Evolutionary conservation across 2,888 invertebrate species (phyloP), one percentile per base, ranked within the genome.

Genomic region (Hemistola chrysoprasaria): DNA sequence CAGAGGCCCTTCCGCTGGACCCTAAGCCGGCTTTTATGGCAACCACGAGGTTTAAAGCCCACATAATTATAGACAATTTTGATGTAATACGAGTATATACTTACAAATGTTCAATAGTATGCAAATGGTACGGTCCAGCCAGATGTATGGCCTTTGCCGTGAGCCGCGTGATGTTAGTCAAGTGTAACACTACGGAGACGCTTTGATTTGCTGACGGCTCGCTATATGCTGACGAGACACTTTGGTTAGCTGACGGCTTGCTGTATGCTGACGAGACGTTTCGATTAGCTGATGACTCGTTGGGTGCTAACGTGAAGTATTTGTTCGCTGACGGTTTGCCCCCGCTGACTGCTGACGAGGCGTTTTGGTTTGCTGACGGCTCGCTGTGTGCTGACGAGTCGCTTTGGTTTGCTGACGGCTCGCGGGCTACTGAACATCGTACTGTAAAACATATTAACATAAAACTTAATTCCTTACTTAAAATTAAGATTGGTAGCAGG

Each of bases 91-190:
- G n/a, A 21, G 28, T 6, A 8, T 4, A 5, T 38, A 75, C 82
- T 74, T 41, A 87, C 86, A 88, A 59, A 52, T 88, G 87, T 47
- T 83, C 77, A 4, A 88, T 71, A 4, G 61, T 60, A 22, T 79
- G 74, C 8, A 83, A 59, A n/a, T 71, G 62, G 63, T 78, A 82
- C 0, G n/a, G n/a, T n/a, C 87, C 87, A 0, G 78, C 78, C 1
- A 70, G 61, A 41, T 77, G 77, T 26, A 88, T 71, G 16, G 68
- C 69, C 28, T 68, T 65, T 7, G 81, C 81, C 0, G 71, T 81
- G 1, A 88, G 76, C 37, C 71, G 47, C 0, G 87, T 86, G 45
- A 88, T 81, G 62, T 88, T 85, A 1, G 76, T 75, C 55, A 78
- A 71, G 23, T 75, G 71, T 1, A 87, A 65, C 37, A 79, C 71